Evolutionary conservation across 2,888 invertebrate genomes (phyloP).

Genomic region (Andrena trimmerana): DNA sequence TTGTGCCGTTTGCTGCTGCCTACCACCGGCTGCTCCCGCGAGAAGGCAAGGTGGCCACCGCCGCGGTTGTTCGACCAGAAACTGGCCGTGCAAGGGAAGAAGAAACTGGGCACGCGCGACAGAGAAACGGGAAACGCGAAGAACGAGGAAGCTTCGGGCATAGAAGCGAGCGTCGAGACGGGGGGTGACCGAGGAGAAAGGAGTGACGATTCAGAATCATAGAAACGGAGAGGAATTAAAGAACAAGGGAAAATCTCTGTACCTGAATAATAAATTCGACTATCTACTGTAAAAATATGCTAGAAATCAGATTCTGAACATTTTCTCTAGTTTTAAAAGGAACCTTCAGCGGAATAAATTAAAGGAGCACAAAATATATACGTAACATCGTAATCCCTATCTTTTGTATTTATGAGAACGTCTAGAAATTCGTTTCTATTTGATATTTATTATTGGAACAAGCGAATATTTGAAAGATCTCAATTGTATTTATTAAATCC

Average conservation of each 20-base stretch:
- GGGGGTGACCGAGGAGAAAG: not conserved
- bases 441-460: too few species aligned
- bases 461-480: too few species aligned
- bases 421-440: too few species aligned
- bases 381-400: too few species aligned
- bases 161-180: conserved; percentile 1
- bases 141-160: not conserved
- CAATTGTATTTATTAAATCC: too few species aligned
- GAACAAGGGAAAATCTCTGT: not conserved
- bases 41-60: conserved; percentile 53
- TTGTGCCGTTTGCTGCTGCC: conserved; percentile 54
- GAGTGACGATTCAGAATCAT: not conserved
- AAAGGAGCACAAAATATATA: not conserved
- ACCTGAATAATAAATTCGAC: too few species aligned
- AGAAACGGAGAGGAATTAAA: not conserved
- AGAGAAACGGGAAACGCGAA: conserved; percentile 13
- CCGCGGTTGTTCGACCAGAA: conserved; percentile 22
- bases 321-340: too few species aligned
- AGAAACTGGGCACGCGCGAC: conserved; percentile 26
- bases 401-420: too few species aligned
- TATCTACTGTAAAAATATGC: too few species aligned
- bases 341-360: not conserved
- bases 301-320: too few species aligned
- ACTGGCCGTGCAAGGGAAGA: conserved; percentile 21
- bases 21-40: conserved; percentile 48